A percentile compares a stretch with the other conserved stretches of the same genome.
Conservation (phyloP, 2,888 invertebrate genomes). For the Candidula unifasciata region DNA sequence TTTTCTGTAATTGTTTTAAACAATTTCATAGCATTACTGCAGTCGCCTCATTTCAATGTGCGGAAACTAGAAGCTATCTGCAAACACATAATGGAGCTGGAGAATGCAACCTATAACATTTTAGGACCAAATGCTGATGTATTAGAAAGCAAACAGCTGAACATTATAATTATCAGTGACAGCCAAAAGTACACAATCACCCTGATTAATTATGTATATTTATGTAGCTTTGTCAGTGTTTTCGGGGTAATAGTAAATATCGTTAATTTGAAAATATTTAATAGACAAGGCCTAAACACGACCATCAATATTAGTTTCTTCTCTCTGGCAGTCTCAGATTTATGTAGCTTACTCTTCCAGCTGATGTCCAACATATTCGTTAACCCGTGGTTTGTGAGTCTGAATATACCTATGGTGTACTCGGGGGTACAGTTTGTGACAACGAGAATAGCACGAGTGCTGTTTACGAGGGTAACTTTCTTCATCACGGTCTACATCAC, state of each 20-base stretch:
- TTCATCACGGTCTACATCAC: no score
- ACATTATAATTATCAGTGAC: not conserved
- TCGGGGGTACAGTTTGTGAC: not conserved
- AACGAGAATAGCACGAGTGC: no score
- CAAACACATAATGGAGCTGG: no score
- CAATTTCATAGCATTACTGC: no score
- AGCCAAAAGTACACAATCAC: not conserved
- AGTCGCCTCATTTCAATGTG: no score
- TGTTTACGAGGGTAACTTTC: no score
- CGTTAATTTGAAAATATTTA: not conserved
- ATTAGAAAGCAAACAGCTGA: no score
- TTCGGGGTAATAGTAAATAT: not conserved
- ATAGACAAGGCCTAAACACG: not conserved
- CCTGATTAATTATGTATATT: not conserved
- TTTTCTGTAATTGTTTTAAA: no score
- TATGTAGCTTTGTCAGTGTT: not conserved
- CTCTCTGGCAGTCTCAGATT: not conserved
- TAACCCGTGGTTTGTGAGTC: not conserved
- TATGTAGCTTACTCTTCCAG: not conserved
- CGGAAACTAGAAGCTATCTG: no score
- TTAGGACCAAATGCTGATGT: no score
- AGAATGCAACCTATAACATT: no score
- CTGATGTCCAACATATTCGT: not conserved
- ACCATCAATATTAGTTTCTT: constrained; percentile 13
- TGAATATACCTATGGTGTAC: not conserved